phyloP scores from a whole-genome alignment of 1,140 invertebrate genomes.

The Macrostomum lignano region DNA sequence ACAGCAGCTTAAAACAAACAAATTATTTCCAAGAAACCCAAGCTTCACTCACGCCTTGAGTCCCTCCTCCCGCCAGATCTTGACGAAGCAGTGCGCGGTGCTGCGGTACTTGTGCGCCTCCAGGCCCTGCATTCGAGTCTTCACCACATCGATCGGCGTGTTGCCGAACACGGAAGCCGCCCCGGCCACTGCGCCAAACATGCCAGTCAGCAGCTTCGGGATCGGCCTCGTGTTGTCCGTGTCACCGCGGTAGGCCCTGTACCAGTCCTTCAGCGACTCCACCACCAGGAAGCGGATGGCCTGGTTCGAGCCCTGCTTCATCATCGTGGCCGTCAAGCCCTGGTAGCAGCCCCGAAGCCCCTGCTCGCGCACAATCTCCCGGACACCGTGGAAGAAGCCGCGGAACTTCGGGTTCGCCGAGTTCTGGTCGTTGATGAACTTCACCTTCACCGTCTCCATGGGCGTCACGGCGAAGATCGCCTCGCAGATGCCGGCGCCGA shows the following conservation, averaged over 20 bases:
- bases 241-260: slow-evolving; percentile 12
- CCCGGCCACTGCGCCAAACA: slow-evolving; percentile 67
- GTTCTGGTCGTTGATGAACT: slow-evolving; percentile 87
- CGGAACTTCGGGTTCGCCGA: slow-evolving; percentile 52
- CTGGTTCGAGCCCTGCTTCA: slow-evolving; percentile 94
- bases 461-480: slow-evolving; percentile 86
- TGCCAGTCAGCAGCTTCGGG: slow-evolving; percentile 38
- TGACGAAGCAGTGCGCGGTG: slow-evolving; percentile 59
- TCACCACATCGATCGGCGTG: slow-evolving; percentile 85
- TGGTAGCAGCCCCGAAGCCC: slow-evolving; percentile 66
- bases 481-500: slow-evolving; percentile 62
- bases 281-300: slow-evolving; percentile 90
- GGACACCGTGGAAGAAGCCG: slow-evolving; percentile 75
- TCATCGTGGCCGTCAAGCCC: slow-evolving; percentile 66
- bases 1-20: no score
- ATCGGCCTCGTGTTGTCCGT: slow-evolving; percentile 41
- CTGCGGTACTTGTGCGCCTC: slow-evolving; percentile 81
- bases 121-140: slow-evolving; percentile 92
- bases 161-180: slow-evolving; percentile 87
- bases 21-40: no score
- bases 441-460: slow-evolving; percentile 97
- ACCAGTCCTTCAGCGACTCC: slow-evolving; percentile 67
- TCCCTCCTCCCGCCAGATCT: slow-evolving; percentile 75
- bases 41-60: slow-evolving; percentile 39
- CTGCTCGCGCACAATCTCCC: slow-evolving; percentile 53